These are phyloP conservation scores for Habroteleia sp. DNA, from an alignment of 2,888 invertebrate genomes.

Conservation along the genomic window DNA sequence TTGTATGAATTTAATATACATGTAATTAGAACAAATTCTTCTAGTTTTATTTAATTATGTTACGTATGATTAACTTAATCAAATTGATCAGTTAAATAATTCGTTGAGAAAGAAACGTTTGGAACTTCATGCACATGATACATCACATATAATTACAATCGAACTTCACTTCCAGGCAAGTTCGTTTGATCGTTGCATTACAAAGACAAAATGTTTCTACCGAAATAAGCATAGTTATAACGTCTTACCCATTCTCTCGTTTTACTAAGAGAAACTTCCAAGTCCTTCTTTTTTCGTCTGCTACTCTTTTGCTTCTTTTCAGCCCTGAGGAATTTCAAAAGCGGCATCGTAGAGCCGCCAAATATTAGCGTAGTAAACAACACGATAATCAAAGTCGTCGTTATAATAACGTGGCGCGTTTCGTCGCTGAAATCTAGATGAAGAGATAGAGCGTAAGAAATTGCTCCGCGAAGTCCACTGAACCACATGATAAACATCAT, in stretches of 20 bases:
- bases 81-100: no score
- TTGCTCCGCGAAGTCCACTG: constrained; percentile 97
- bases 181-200: no score
- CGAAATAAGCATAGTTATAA: no score
- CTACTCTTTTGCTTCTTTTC: constrained; percentile 83
- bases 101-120: no score
- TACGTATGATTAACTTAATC: no score
- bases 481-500: constrained; percentile 99
- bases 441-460: constrained; percentile 97
- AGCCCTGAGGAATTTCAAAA: constrained; percentile 94
- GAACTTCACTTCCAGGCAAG: no score
- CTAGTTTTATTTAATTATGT: constrained; percentile 21
- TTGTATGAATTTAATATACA: no score
- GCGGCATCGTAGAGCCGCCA: constrained; percentile 98
- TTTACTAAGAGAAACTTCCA: constrained; percentile 96
- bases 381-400: constrained; percentile 98
- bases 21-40: no score
- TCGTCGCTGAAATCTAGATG: constrained; percentile 97
- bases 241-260: constrained; percentile 94
- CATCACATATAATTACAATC: no score
- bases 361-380: constrained; percentile 96
- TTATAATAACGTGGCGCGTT: constrained; percentile 97
- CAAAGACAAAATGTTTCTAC: no score
- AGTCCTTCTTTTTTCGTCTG: constrained; percentile 85
- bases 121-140: no score